phyloP scores from a whole-genome alignment of 2,888 invertebrate genomes.

The Ennomos fuscantarius region DNA sequence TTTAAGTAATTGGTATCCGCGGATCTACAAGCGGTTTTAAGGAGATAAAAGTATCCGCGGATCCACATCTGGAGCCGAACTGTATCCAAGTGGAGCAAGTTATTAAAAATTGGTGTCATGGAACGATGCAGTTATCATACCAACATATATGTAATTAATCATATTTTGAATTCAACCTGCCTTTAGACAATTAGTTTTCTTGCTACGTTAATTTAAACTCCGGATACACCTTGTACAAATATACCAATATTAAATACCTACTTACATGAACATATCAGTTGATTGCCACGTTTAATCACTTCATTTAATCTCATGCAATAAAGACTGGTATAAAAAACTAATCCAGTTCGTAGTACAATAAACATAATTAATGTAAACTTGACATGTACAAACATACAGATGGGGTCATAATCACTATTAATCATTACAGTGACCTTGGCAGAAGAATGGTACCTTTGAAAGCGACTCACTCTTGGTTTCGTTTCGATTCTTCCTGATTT shows the following conservation, averaged over 20 bases:
- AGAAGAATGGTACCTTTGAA: constrained; percentile 28
- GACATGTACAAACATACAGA: constrained; percentile 66
- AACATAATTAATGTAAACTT: constrained; percentile 69
- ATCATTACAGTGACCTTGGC: constrained; percentile 64
- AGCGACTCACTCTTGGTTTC: constrained; percentile 38
- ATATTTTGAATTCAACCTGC: too few species aligned
- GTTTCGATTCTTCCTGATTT: constrained; percentile 25
- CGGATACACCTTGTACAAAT: constrained; percentile 27
- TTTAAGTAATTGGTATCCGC: too few species aligned
- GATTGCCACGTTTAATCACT: constrained; percentile 28
- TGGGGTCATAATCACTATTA: constrained; percentile 70
- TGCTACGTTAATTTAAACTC: constrained; percentile 1
- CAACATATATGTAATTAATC: too few species aligned
- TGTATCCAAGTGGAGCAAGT: too few species aligned
- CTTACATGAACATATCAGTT: constrained; percentile 13
- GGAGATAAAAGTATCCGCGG: too few species aligned
- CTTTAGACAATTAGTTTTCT: not conserved
- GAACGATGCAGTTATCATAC: too few species aligned
- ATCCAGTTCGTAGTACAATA: constrained; percentile 38
- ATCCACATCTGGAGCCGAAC: too few species aligned
- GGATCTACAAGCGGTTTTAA: too few species aligned
- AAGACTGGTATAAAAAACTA: constrained; percentile 27
- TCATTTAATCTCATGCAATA: constrained; percentile 25
- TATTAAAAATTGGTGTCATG: too few species aligned
- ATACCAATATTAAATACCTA: not conserved